Percentiles rank a stretch among this genome's conserved stretches.
These are phyloP conservation scores for Phyllostomus hastatus DNA, from an alignment of 2,113 vertebrate species.

Conservation along the genomic window DNA sequence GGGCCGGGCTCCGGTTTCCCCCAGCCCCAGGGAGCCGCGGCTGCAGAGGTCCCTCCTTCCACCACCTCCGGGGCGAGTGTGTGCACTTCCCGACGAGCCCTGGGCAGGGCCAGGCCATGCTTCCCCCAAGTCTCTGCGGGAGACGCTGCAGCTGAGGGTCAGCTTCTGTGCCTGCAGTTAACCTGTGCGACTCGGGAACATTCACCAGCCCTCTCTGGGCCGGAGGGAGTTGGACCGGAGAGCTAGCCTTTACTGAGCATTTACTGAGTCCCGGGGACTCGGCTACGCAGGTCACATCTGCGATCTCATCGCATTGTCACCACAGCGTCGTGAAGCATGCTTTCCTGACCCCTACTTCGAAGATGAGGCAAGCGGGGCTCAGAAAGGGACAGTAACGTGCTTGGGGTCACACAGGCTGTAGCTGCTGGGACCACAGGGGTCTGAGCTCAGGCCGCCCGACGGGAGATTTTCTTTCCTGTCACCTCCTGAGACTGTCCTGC, in stretches of 20 bases:
- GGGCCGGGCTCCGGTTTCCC: conserved; percentile 59
- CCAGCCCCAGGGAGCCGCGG: conserved; percentile 54
- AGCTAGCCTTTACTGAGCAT: not conserved
- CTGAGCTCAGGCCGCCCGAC: not conserved
- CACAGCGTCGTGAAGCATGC: not conserved
- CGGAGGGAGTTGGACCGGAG: not conserved
- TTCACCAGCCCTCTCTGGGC: not conserved
- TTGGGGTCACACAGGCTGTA: not conserved
- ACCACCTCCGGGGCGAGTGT: not conserved
- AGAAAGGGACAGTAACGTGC: not conserved
- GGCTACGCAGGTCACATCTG: not conserved
- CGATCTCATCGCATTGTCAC: not conserved
- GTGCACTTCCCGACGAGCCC: not conserved
- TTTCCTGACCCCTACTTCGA: not conserved
- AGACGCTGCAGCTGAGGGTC: not conserved
- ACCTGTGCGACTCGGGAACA: not conserved
- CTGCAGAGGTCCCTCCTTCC: conserved; percentile 22
- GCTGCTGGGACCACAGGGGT: not conserved
- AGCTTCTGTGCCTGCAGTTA: not conserved
- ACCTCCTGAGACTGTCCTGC: not conserved
- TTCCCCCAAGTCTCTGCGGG: not conserved
- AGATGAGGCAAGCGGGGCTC: not conserved
- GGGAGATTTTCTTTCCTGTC: not conserved
- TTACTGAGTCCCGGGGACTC: not conserved
- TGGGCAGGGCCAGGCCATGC: not conserved